Percentiles rank a stretch among this genome's conserved stretches.
phyloP scores from a whole-genome alignment of 1,140 invertebrate genomes.

The Magallana gigas region DNA sequence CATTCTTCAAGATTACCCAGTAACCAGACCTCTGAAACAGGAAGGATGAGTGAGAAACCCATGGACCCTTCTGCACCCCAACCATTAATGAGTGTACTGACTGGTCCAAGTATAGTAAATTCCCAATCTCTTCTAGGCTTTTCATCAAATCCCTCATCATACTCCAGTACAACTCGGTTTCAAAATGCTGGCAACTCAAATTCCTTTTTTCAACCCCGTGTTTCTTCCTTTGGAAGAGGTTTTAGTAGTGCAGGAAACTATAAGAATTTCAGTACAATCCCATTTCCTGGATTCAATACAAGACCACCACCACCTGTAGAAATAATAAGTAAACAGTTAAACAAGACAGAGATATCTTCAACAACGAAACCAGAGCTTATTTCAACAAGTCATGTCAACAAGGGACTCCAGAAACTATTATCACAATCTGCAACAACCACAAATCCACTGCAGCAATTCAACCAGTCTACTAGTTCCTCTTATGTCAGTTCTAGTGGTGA shows the following conservation, averaged over 20 bases:
- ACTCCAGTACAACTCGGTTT: not conserved
- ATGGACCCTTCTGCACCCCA: not conserved
- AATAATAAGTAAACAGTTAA: slow-evolving; percentile 44
- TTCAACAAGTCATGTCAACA: not conserved
- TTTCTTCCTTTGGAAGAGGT: not conserved
- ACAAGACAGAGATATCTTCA: slow-evolving; percentile 40
- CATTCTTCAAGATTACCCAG: not conserved
- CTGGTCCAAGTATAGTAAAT: not conserved
- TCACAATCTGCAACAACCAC: not conserved
- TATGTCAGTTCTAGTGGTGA: not conserved
- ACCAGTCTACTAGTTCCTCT: not conserved
- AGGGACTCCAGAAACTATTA: not conserved
- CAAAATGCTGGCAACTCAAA: not conserved
- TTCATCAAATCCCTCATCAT: not conserved
- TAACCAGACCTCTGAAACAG: not conserved
- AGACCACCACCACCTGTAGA: slow-evolving; percentile 45
- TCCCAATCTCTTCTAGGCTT: not conserved
- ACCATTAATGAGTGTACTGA: not conserved
- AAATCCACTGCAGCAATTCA: slow-evolving; percentile 15
- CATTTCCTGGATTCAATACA: slow-evolving; percentile 20
- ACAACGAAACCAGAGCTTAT: not conserved
- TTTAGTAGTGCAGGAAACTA: not conserved
- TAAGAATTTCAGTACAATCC: not conserved
- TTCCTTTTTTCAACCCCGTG: not conserved
- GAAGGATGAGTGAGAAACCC: not conserved